A percentile compares a stretch with the other conserved stretches of the same genome.
Conservation (phyloP, 2,888 invertebrate species). For the Aporophyla lueneburgensis region DNA sequence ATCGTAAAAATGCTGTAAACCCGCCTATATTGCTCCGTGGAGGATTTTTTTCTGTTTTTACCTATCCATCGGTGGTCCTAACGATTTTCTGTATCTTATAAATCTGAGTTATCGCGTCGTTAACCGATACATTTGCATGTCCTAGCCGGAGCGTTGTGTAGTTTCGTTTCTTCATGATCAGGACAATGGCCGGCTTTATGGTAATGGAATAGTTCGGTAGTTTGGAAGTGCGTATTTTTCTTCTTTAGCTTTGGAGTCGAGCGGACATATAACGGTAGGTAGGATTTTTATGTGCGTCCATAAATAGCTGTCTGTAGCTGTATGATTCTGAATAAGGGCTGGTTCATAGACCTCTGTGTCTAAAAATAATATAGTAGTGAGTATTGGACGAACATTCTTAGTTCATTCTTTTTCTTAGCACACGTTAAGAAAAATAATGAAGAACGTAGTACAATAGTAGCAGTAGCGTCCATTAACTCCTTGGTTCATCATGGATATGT, state of each 20-base stretch:
- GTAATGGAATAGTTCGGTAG: constrained; percentile 46
- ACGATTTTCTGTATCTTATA: constrained; percentile 67
- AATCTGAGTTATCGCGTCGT: constrained; percentile 66
- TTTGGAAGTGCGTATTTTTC: constrained; percentile 59
- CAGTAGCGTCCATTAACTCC: too few species aligned
- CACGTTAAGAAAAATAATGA: too few species aligned
- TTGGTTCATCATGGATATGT: too few species aligned
- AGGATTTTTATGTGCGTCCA: constrained; percentile 29
- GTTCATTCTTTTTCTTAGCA: too few species aligned
- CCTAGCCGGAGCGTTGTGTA: constrained; percentile 51
- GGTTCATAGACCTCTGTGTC: background rate
- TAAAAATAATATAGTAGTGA: background rate
- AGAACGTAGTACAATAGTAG: too few species aligned
- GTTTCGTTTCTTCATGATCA: constrained; percentile 58
- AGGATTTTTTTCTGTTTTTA: constrained; percentile 67
- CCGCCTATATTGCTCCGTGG: constrained; percentile 62
- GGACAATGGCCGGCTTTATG: constrained; percentile 65
- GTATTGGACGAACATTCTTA: background rate
- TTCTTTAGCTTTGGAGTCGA: constrained; percentile 34
- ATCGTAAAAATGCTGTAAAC: constrained; percentile 76
- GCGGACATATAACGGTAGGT: constrained; percentile 49
- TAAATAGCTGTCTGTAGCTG: constrained; percentile 29
- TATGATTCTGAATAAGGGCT: constrained; percentile 9
- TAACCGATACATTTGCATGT: constrained; percentile 64
- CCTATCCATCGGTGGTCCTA: constrained; percentile 64